Percentiles rank a stretch among this genome's conserved stretches.
Evolutionary conservation across 2,888 invertebrate species (phyloP).

Genomic region (Hydropsyche betteni): DNA sequence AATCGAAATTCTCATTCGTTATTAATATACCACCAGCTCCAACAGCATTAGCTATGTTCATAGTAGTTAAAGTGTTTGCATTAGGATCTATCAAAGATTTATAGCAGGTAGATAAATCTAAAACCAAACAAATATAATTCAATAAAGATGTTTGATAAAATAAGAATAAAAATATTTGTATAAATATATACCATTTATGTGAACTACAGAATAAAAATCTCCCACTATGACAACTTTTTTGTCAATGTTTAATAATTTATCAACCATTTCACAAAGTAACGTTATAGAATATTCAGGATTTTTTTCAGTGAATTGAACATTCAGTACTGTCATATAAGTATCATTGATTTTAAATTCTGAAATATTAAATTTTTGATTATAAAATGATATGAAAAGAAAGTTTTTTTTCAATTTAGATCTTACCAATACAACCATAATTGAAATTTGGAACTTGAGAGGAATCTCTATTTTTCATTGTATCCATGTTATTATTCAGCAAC

Average conservation of each 20-base stretch:
- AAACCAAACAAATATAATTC: slow-evolving; percentile 29
- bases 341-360: slow-evolving; percentile 65
- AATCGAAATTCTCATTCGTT: slow-evolving; percentile 31
- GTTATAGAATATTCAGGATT: slow-evolving; percentile 48
- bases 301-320: slow-evolving; percentile 54
- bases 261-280: slow-evolving; percentile 46
- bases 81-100: slow-evolving; percentile 49
- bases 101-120: slow-evolving; percentile 50
- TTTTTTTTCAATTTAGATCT: not conserved
- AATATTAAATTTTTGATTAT: slow-evolving; percentile 52
- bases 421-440: slow-evolving; percentile 28
- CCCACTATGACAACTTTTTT: slow-evolving; percentile 55
- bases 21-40: slow-evolving; percentile 45
- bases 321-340: slow-evolving; percentile 63
- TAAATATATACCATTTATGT: slow-evolving; percentile 59
- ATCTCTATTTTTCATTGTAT: not conserved
- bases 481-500: slow-evolving; percentile 13
- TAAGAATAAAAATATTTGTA: not conserved
- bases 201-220: slow-evolving; percentile 60
- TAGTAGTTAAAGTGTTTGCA: slow-evolving; percentile 44
- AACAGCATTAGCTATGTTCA: slow-evolving; percentile 29
- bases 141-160: slow-evolving; percentile 1
- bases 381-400: slow-evolving; percentile 37
- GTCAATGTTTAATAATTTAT: slow-evolving; percentile 44
- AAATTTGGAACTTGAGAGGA: slow-evolving; percentile 9